Evolutionary conservation across 2,888 invertebrate genomes (phyloP).

Genomic region (Papilio gigon): DNA sequence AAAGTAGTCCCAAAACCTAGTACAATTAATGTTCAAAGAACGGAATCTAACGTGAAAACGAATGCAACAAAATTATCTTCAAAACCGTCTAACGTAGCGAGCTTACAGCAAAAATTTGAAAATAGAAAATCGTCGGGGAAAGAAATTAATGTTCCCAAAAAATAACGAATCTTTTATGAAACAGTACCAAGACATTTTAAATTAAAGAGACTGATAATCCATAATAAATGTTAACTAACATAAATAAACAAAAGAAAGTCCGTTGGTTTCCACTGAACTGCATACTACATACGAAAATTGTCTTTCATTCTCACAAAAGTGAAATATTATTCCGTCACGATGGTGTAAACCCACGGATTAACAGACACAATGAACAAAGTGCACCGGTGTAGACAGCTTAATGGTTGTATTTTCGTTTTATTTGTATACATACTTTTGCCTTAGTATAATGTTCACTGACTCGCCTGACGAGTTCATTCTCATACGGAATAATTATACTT

Average conservation of each 20-base stretch:
- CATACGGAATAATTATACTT: background rate
- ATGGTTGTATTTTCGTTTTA: too few species aligned
- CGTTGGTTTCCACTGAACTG: background rate
- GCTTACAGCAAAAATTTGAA: slow-evolving; percentile 91
- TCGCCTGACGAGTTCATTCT: background rate
- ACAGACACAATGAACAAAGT: too few species aligned
- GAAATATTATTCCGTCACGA: too few species aligned
- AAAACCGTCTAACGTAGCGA: slow-evolving; percentile 87
- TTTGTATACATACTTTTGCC: too few species aligned
- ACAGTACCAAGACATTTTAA: slow-evolving; percentile 32
- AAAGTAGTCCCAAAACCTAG: slow-evolving; percentile 76
- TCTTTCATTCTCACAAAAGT: too few species aligned
- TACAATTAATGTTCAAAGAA: slow-evolving; percentile 58
- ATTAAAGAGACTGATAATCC: slow-evolving; percentile 29
- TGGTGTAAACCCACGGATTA: too few species aligned
- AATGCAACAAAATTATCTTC: slow-evolving; percentile 77
- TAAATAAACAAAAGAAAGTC: background rate
- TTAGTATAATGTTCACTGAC: too few species aligned
- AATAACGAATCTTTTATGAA: slow-evolving; percentile 49
- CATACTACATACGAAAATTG: background rate
- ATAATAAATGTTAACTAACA: slow-evolving; percentile 38
- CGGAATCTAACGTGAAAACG: slow-evolving; percentile 64
- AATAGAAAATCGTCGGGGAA: slow-evolving; percentile 78
- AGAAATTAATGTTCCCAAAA: slow-evolving; percentile 67
- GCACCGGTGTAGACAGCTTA: too few species aligned